Conservation (phyloP, 2,797 vertebrate genomes). For the Thunnus albacares region DNA sequence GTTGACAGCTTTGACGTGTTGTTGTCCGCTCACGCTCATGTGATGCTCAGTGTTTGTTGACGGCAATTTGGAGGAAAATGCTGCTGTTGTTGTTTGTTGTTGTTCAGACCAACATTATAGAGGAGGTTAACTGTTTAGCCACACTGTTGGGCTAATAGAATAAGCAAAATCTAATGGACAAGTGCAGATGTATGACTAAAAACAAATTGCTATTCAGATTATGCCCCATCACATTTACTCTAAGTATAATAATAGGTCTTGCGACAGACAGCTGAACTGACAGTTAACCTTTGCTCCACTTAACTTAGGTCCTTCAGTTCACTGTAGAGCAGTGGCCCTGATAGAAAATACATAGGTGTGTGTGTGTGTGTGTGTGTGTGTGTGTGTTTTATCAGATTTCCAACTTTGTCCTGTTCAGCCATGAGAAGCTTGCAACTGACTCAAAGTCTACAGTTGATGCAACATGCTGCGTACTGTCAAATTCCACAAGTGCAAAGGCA, state of each 20-base stretch:
- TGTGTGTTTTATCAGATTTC: conserved; percentile 59
- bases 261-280: conserved; percentile 2
- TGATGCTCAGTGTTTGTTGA: conserved; percentile 20
- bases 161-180: too few species aligned
- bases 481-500: conserved; percentile 45
- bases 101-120: neutral
- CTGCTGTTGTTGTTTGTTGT: neutral
- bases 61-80: neutral
- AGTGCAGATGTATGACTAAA: neutral
- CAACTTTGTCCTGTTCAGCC: conserved; percentile 56
- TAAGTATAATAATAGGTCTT: neutral
- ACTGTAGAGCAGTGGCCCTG: neutral
- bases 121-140: neutral
- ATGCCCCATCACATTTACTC: neutral
- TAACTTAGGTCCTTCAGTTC: conserved; percentile 19
- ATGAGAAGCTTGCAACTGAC: conserved; percentile 26
- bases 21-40: neutral
- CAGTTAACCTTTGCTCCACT: conserved; percentile 63
- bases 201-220: neutral
- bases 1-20: conserved; percentile 42
- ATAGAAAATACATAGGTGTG: conserved; percentile 24
- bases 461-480: conserved; percentile 32
- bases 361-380: neutral
- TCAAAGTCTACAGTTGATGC: conserved; percentile 66
- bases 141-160: neutral